Percentiles rank a stretch among this genome's conserved stretches.
These are phyloP conservation scores for Nyctibius bracteatus DNA, from an alignment of 2,113 vertebrate genomes.

Conservation along the genomic window DNA sequence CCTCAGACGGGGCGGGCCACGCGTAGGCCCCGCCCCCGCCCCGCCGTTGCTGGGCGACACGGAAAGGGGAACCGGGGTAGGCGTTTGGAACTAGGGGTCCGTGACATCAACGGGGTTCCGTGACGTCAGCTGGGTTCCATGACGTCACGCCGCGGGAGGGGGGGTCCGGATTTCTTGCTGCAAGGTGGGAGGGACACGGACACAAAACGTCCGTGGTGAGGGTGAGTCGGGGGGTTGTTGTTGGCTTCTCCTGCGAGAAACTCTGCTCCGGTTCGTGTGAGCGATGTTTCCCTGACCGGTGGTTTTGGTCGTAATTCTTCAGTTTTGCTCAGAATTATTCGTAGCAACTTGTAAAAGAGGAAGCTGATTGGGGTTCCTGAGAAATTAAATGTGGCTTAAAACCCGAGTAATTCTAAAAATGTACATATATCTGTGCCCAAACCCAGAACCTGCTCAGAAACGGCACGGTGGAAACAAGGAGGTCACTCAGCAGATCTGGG, in stretches of 20 bases:
- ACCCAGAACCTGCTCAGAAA: too few species aligned
- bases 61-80: background rate
- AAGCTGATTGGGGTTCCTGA: background rate
- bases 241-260: background rate
- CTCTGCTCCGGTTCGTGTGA: background rate
- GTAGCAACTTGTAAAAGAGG: background rate
- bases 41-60: conserved; percentile 72
- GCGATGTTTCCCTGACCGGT: background rate
- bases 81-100: too few species aligned
- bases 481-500: background rate
- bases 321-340: background rate
- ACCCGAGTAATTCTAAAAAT: too few species aligned
- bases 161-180: background rate
- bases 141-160: background rate
- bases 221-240: too few species aligned
- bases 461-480: background rate
- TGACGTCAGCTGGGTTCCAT: background rate
- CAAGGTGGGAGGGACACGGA: background rate
- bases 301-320: background rate
- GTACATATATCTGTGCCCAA: background rate
- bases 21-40: background rate
- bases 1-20: background rate
- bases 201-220: background rate
- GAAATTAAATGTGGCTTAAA: background rate
- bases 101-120: too few species aligned